Conservation (phyloP, 2,797 vertebrate species). For the Peromyscus melanophrys region DNA sequence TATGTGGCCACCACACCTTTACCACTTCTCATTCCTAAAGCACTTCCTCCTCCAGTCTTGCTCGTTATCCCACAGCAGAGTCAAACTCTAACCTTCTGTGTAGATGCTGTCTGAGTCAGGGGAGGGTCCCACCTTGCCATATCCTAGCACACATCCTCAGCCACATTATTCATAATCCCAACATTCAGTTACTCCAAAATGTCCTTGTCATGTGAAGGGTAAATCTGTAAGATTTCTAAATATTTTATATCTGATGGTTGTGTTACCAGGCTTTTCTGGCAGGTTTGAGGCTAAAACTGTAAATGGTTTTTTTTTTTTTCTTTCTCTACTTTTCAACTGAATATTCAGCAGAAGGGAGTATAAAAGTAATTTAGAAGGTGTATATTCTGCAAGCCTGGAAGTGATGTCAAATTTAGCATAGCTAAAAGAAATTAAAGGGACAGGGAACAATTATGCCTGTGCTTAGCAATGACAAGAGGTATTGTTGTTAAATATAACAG, state of each 20-base stretch:
- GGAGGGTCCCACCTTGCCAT: neutral
- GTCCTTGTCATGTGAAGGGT: neutral
- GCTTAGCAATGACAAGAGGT: fast-evolving
- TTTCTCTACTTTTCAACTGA: neutral
- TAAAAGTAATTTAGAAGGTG: slow-evolving; percentile 23
- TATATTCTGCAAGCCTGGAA: neutral
- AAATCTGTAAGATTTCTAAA: neutral
- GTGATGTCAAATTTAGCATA: neutral
- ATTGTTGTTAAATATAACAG: neutral
- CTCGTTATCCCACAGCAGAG: fast-evolving
- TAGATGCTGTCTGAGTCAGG: neutral
- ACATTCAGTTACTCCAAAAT: neutral
- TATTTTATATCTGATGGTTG: neutral
- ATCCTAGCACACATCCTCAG: neutral
- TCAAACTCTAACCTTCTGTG: neutral
- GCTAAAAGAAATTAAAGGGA: slow-evolving; percentile 36
- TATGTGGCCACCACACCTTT: neutral
- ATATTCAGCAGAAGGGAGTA: slow-evolving; percentile 3
- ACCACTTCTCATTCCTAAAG: slow-evolving; percentile 47
- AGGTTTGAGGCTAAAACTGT: neutral
- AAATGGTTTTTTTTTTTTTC: fast-evolving
- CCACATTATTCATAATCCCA: neutral
- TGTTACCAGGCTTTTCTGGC: neutral
- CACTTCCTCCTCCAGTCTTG: slow-evolving; percentile 1
- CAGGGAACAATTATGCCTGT: neutral